Evolutionary conservation across 2,888 invertebrate genomes (phyloP).

Genomic region (Oeneis ivallda): DNA sequence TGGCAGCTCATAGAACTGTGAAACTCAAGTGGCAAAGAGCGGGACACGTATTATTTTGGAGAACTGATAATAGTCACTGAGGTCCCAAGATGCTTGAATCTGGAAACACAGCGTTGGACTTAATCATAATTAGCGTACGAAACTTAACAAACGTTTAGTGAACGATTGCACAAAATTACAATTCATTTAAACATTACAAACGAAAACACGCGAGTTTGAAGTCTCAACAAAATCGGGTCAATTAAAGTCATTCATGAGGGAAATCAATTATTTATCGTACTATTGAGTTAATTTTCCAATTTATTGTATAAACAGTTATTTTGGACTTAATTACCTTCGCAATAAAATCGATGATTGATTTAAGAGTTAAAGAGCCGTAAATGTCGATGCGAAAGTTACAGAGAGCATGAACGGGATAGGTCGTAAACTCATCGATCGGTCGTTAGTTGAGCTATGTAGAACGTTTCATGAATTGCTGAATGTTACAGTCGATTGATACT

Average conservation of each 20-base stretch:
- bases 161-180: not conserved
- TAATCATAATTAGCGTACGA: too few relatives aligned
- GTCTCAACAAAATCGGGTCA: constrained; percentile 5
- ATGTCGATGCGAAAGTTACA: constrained; percentile 15
- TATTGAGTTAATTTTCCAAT: constrained; percentile 4
- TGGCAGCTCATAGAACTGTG: too few relatives aligned
- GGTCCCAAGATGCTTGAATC: too few relatives aligned
- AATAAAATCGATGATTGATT: constrained; percentile 19
- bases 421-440: constrained; percentile 16
- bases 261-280: not conserved
- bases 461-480: not conserved
- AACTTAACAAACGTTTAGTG: not conserved
- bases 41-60: too few relatives aligned
- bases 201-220: not conserved
- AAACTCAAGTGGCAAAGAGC: too few relatives aligned
- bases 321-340: not conserved
- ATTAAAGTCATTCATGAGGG: not conserved
- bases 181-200: not conserved
- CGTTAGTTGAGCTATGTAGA: constrained; percentile 1
- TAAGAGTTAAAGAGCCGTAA: constrained; percentile 10
- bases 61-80: too few relatives aligned
- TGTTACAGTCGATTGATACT: not conserved
- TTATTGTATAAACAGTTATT: constrained; percentile 12
- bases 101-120: too few relatives aligned
- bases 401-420: constrained; percentile 7